Evolutionary conservation across 2,113 vertebrate species (phyloP).

Genomic region (Ailuropoda melanoleuca): DNA sequence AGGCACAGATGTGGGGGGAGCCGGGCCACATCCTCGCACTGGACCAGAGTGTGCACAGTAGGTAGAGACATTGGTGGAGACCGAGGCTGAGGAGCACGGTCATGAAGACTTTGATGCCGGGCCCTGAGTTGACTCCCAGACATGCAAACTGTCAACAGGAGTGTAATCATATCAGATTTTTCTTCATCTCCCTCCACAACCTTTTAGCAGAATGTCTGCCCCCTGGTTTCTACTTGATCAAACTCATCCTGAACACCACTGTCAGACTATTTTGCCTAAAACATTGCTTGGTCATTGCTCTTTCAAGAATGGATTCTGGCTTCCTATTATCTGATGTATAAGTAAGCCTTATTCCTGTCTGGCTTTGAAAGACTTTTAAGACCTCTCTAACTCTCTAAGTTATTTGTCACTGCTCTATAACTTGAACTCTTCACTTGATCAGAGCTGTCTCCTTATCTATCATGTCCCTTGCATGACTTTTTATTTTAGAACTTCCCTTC

Average conservation of each 20-base stretch:
- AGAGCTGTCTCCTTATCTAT: neutral
- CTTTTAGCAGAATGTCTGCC: neutral
- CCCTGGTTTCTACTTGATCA: neutral
- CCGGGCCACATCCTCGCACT: rapidly evolving
- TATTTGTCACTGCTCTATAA: neutral
- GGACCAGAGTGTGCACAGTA: neutral
- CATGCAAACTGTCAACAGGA: neutral
- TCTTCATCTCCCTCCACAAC: neutral
- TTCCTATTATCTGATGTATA: neutral
- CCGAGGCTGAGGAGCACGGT: neutral
- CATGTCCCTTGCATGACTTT: neutral
- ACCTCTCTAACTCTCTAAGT: neutral
- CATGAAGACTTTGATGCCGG: neutral
- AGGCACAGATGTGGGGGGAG: neutral
- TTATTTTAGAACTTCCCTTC: neutral
- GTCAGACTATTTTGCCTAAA: neutral
- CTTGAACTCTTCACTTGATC: neutral
- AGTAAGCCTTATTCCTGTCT: neutral
- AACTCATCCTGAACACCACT: neutral
- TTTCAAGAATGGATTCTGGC: neutral
- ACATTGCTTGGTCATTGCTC: neutral
- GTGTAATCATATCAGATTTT: neutral
- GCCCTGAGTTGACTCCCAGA: neutral
- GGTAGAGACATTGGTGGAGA: neutral
- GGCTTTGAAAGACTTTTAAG: neutral